These are phyloP conservation scores for Pao palembangensis DNA, from an alignment of 2,113 vertebrate species.

Conservation along the genomic window DNA sequence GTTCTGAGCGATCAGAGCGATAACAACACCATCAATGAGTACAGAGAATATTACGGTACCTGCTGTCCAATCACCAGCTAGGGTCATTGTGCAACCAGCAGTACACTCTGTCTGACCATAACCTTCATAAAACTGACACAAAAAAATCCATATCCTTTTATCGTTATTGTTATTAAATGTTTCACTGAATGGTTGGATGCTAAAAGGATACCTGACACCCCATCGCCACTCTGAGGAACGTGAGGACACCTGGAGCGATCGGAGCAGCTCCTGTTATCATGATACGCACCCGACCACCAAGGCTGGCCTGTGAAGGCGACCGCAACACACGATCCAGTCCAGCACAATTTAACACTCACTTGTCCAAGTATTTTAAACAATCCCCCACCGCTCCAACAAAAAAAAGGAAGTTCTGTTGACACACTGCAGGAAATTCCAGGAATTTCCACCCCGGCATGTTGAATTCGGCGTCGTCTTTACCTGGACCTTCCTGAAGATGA, in stretches of 20 bases:
- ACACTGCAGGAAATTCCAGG: neutral
- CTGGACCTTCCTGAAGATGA: conserved; percentile 95
- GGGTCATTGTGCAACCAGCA: conserved; percentile 82
- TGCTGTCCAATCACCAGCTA: conserved; percentile 91
- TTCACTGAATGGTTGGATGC: no score
- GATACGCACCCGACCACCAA: conserved; percentile 86
- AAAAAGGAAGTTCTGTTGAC: neutral
- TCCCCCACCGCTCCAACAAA: neutral
- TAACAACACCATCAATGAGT: neutral
- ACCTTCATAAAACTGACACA: conserved; percentile 89
- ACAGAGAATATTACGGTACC: conserved; percentile 73
- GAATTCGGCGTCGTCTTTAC: conserved; percentile 54
- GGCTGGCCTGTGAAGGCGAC: conserved; percentile 77
- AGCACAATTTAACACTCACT: neutral
- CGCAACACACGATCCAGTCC: neutral
- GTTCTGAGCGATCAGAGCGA: neutral
- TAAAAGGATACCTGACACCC: conserved; percentile 85
- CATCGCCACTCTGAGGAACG: conserved; percentile 86
- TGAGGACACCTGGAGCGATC: conserved; percentile 86
- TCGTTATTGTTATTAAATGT: neutral
- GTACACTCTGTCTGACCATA: conserved; percentile 97
- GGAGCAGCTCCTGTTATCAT: conserved; percentile 94
- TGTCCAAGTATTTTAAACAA: neutral
- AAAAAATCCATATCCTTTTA: neutral
- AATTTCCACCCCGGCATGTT: no score